A percentile compares a stretch with the other conserved stretches of the same genome.
Evolutionary conservation across 2,888 invertebrate genomes (phyloP).

Genomic region (Cheilosia soror): DNA sequence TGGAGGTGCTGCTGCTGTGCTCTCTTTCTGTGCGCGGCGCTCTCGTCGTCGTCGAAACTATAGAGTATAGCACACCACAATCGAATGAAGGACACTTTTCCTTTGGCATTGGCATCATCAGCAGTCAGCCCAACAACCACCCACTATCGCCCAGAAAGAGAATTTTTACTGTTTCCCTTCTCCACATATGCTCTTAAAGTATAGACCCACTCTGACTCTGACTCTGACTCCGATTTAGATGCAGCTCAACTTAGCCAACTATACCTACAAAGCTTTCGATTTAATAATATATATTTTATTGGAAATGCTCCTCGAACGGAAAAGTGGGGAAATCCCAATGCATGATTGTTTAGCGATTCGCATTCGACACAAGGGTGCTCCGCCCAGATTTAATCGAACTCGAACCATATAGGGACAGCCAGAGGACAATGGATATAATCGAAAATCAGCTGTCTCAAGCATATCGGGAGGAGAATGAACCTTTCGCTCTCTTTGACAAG

Average conservation of each 20-base stretch:
- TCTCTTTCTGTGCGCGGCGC: constrained; percentile 60
- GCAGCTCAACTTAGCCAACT: not conserved
- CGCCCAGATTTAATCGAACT: constrained; percentile 65
- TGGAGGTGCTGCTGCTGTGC: constrained; percentile 50
- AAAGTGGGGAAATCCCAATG: constrained; percentile 69
- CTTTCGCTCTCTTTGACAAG: constrained; percentile 13
- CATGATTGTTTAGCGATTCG: constrained; percentile 59
- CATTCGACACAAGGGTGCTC: constrained; percentile 64
- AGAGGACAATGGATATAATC: constrained; percentile 6
- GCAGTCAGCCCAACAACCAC: constrained; percentile 1
- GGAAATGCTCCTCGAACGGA: constrained; percentile 46
- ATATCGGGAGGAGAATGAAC: constrained; percentile 34
- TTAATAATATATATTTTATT: constrained; percentile 53
- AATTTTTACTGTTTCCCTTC: constrained; percentile 38
- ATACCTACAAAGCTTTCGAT: constrained; percentile 55
- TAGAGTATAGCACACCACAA: constrained; percentile 40
- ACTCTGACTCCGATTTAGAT: too few relatives aligned
- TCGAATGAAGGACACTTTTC: constrained; percentile 72
- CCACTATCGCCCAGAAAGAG: constrained; percentile 33
- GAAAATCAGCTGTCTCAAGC: constrained; percentile 19
- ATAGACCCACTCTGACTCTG: too few relatives aligned
- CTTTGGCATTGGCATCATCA: constrained; percentile 15
- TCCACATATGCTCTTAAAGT: constrained; percentile 41
- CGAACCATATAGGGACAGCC: constrained; percentile 9
- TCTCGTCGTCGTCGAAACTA: constrained; percentile 41